These are phyloP conservation scores for Toxotes lorentzi DNA, from an alignment of 2,797 vertebrate genomes.

Conservation along the genomic window DNA sequence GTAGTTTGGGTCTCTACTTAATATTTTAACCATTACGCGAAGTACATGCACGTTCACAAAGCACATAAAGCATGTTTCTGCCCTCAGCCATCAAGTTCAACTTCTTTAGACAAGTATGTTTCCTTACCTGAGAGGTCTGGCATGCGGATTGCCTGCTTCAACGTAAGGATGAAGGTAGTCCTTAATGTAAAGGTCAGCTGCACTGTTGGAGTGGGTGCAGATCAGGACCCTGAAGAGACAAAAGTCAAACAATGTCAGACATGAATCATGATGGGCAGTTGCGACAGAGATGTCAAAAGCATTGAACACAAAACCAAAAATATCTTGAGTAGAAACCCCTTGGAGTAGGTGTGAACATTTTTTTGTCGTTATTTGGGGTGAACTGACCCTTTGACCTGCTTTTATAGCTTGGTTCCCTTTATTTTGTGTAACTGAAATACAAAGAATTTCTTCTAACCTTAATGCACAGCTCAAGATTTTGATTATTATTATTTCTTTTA, in stretches of 20 bases:
- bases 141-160: constrained; percentile 98
- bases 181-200: constrained; percentile 99
- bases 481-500: background rate
- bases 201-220: constrained; percentile 99
- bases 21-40: constrained; percentile 4
- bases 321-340: background rate
- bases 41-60: background rate
- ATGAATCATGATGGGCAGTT: background rate
- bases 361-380: background rate
- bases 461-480: background rate
- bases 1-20: background rate
- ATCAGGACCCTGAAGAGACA: constrained; percentile 92
- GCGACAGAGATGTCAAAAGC: background rate
- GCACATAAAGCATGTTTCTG: background rate
- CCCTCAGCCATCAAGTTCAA: background rate
- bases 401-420: background rate
- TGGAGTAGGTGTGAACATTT: background rate
- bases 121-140: constrained; percentile 98
- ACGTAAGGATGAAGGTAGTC: constrained; percentile 99
- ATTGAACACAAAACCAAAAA: background rate
- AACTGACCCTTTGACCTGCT: background rate
- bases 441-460: background rate
- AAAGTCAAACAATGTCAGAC: constrained; percentile 33
- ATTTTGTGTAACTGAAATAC: background rate
- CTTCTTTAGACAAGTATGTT: background rate